Conservation (phyloP, 2,797 vertebrate genomes). For the Caiman crocodilus region DNA sequence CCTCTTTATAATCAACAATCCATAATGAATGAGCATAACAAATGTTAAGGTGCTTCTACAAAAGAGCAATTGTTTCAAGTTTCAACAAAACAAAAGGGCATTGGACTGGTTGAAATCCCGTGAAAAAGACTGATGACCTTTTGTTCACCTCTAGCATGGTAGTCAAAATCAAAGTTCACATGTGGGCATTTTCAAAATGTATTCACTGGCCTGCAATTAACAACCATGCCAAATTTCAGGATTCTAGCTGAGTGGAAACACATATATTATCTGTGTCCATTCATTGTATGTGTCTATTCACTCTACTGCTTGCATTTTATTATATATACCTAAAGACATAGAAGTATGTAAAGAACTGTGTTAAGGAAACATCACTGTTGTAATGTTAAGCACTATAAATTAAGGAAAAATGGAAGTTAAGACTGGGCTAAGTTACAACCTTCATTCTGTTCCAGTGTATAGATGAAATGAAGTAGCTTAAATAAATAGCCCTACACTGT, state of each 20-base stretch:
- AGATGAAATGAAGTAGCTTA: too few relatives aligned
- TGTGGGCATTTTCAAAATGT: background rate
- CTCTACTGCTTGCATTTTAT: background rate
- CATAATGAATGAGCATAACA: background rate
- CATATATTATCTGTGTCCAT: background rate
- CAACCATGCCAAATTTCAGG: background rate
- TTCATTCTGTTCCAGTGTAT: background rate
- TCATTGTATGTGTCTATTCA: background rate
- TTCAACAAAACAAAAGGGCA: slow-evolving; percentile 10
- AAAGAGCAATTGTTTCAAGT: slow-evolving; percentile 34
- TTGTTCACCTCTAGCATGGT: background rate
- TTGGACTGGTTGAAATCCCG: background rate
- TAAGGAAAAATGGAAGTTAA: background rate
- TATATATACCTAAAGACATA: background rate
- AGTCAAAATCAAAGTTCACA: background rate
- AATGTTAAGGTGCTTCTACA: background rate
- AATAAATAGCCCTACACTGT: too few relatives aligned
- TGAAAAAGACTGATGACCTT: slow-evolving; percentile 38
- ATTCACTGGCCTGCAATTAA: background rate
- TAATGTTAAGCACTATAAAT: background rate
- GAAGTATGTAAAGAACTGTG: background rate
- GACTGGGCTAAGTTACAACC: background rate
- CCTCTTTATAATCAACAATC: background rate
- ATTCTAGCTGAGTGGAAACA: background rate
- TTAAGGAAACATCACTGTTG: background rate